Evolutionary conservation across 2,888 invertebrate genomes (phyloP).

Genomic region (Pharmacophagus antenor): DNA sequence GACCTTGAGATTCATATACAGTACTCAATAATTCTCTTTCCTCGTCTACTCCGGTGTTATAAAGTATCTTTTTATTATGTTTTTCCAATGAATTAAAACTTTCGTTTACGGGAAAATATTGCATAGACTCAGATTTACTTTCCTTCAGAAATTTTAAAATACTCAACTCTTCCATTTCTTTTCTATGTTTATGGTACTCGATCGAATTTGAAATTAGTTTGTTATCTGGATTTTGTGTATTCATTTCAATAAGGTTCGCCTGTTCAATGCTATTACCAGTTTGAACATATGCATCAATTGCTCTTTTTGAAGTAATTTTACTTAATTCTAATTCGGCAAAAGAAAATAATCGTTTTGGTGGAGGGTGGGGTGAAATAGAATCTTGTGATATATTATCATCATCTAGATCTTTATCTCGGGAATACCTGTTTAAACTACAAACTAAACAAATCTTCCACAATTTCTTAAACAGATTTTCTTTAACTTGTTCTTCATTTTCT

Average conservation of each 20-base stretch:
- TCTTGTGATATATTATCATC: slow-evolving; percentile 16
- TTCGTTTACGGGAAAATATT: slow-evolving; percentile 28
- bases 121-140: slow-evolving; percentile 38
- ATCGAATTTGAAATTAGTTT: slow-evolving; percentile 3
- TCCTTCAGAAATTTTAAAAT: slow-evolving; percentile 51
- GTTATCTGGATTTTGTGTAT: slow-evolving; percentile 15
- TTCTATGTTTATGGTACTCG: slow-evolving; percentile 10
- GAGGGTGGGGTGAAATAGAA: slow-evolving; percentile 7
- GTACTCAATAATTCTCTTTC: slow-evolving; percentile 49
- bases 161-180: slow-evolving; percentile 47
- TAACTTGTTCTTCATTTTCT: slow-evolving; percentile 20
- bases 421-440: slow-evolving; percentile 35
- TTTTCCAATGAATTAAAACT: slow-evolving; percentile 17
- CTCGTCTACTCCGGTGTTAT: slow-evolving; percentile 29
- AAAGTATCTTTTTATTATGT: slow-evolving; percentile 20
- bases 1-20: slow-evolving; percentile 39
- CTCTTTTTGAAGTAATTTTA: slow-evolving; percentile 40
- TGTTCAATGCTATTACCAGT: slow-evolving; percentile 61
- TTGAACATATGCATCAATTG: slow-evolving; percentile 51
- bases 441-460: slow-evolving; percentile 33
- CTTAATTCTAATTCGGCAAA: slow-evolving; percentile 56
- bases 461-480: slow-evolving; percentile 30
- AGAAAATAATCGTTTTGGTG: slow-evolving; percentile 42
- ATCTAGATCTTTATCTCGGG: slow-evolving; percentile 23
- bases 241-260: slow-evolving; percentile 27